Evolutionary conservation across 2,113 vertebrate species (phyloP).

Genomic region (Sorex fumeus): DNA sequence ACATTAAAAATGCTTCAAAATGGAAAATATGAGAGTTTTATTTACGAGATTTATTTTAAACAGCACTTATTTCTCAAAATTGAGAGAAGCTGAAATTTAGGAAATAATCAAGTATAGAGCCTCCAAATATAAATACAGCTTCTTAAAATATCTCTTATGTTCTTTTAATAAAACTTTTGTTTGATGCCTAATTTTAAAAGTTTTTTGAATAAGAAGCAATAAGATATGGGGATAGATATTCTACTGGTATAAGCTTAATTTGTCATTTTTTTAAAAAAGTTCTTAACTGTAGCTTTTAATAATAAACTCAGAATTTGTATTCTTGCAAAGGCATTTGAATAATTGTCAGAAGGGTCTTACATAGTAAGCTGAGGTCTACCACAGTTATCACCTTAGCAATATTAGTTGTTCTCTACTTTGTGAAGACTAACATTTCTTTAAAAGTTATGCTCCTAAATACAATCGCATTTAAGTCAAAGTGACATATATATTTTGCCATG

Average conservation of each 20-base stretch:
- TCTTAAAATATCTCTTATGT: background rate
- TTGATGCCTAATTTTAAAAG: background rate
- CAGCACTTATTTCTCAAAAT: slow-evolving; percentile 9
- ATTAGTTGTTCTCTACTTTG: background rate
- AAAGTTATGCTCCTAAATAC: background rate
- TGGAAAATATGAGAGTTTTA: background rate
- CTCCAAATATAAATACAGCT: background rate
- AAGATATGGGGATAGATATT: background rate
- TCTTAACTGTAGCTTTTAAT: background rate
- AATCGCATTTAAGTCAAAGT: background rate
- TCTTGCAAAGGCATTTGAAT: background rate
- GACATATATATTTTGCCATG: background rate
- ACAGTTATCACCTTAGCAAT: background rate
- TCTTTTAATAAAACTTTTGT: background rate
- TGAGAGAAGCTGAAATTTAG: background rate
- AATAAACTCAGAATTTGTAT: background rate
- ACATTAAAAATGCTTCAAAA: background rate
- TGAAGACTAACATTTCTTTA: background rate
- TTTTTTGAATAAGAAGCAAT: background rate
- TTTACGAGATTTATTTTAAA: background rate
- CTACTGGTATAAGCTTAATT: background rate
- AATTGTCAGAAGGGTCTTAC: background rate
- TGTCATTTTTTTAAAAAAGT: background rate
- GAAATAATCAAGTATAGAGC: background rate
- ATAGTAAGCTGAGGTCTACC: background rate